Evolutionary conservation across 2,113 vertebrate genomes (phyloP), one percentile per base, ranked within the genome.

Genomic region (Platichthys stellatus): DNA sequence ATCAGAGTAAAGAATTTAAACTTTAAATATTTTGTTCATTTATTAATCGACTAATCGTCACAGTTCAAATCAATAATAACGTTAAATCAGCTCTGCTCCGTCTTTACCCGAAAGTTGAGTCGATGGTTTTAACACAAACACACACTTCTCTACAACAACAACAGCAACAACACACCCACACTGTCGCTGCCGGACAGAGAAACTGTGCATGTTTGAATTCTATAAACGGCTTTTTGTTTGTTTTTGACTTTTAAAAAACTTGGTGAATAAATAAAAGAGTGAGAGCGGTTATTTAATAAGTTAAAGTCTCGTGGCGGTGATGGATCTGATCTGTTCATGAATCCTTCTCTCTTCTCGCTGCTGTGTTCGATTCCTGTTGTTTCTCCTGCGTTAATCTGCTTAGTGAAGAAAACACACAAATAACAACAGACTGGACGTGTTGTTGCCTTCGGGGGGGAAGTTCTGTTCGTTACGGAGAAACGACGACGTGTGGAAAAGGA

Each of bases 131-230:
- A 23, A 24, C 23, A 64, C 40, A 45, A 10, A 31, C 47, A 47
- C 43, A 47, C 45, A 47, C 45, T 53, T 53, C 17, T 38, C 35
- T 10, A 38, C 35, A 3, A 21, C 8, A 7, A n/a, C 24, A 28
- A 28, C 26, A 28, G 2, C 51, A n/a, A 54, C 18, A n/a, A 64
- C 24, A 74, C 10, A 43, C 43, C 64, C 54, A 58, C 56, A 58
- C 56, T 14, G 15, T 21, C 61, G 23, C 14, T 15, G 35, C 85
- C 91, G 68, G 95, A 92, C 92, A 92, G 76, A 74, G 83, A 94
- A 66, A 91, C 93, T 92, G 93, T 96, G 95, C 97, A 97, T 96
- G 96, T 96, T 92, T 95, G 92, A 95, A 93, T 95, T 96, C 93
- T 95, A 93, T 95, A 95, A 95, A 94, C 89, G 84, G 92, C 93